Evolutionary conservation across 2,113 vertebrate species (phyloP).

Genomic region (Pithys albifrons): DNA sequence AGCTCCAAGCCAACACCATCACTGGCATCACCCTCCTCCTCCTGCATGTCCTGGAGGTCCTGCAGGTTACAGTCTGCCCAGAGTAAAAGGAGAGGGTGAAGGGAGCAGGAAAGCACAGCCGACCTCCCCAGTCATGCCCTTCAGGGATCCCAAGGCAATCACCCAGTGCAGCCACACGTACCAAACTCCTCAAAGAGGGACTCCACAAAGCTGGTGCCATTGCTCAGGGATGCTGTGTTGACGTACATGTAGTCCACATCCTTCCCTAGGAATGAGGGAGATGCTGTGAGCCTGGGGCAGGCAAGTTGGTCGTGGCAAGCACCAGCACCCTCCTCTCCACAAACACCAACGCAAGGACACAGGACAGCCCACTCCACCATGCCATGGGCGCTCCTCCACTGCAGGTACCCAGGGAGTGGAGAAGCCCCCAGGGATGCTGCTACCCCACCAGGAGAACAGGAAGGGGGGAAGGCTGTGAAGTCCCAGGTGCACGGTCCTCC

Average conservation of each 20-base stretch:
- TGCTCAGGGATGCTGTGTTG: slow-evolving; percentile 90
- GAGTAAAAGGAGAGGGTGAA: background rate
- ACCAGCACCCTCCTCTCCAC: background rate
- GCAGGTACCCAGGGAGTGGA: rapidly evolving
- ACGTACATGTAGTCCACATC: slow-evolving; percentile 88
- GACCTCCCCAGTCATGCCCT: background rate
- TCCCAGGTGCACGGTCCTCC: background rate
- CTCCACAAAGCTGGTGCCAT: slow-evolving; percentile 97
- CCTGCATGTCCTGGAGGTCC: slow-evolving; percentile 86
- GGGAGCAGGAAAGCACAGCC: background rate
- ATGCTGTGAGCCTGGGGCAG: background rate
- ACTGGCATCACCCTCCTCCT: slow-evolving; percentile 80
- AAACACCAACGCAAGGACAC: background rate
- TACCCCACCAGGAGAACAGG: background rate
- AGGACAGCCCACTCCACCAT: no score
- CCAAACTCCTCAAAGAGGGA: slow-evolving; percentile 97
- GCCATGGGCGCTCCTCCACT: rapidly evolving
- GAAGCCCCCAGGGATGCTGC: background rate
- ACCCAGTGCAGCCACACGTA: slow-evolving; percentile 11
- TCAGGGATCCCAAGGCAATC: background rate
- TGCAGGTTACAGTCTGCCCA: slow-evolving; percentile 88
- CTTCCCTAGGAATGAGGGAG: slow-evolving; percentile 75
- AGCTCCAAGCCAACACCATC: slow-evolving; percentile 66
- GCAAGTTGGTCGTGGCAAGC: background rate
- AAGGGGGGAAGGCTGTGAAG: background rate